Percentiles rank a stretch among this genome's conserved stretches.
These are phyloP conservation scores for Rana temporaria DNA, from an alignment of 2,113 vertebrate genomes.

Conservation along the genomic window DNA sequence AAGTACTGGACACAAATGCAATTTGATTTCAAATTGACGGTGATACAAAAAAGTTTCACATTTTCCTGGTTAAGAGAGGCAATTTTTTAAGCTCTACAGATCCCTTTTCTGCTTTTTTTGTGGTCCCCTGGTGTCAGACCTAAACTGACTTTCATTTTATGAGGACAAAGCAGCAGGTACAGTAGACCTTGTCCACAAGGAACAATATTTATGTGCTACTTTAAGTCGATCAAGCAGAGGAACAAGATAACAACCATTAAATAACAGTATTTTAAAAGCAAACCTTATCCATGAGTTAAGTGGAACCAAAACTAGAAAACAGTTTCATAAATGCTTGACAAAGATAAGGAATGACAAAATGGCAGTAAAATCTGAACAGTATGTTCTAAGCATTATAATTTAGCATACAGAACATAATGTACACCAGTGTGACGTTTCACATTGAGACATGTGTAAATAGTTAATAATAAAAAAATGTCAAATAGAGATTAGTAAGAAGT, in stretches of 20 bases:
- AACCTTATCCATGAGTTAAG: conserved; percentile 23
- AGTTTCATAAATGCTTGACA: conserved; percentile 12
- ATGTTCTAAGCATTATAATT: conserved; percentile 20
- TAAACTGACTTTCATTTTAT: conserved; percentile 47
- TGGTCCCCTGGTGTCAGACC: conserved; percentile 30
- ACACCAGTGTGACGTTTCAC: neutral
- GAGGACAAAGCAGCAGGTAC: conserved; percentile 52
- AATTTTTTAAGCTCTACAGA: conserved; percentile 16
- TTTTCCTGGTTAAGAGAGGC: conserved; percentile 1
- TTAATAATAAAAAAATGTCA: too few species aligned
- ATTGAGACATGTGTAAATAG: too few species aligned
- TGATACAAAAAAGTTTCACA: neutral
- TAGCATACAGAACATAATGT: conserved; percentile 23
- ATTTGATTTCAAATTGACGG: conserved; percentile 6
- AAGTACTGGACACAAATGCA: neutral
- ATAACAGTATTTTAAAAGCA: conserved; percentile 46
- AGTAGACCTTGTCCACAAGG: conserved; percentile 35
- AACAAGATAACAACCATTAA: conserved; percentile 53
- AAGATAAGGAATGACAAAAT: conserved; percentile 28
- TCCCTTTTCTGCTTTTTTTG: conserved; percentile 16
- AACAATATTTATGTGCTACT: conserved; percentile 52
- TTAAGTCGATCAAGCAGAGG: conserved; percentile 51
- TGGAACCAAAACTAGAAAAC: conserved; percentile 28
- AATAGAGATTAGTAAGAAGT: too few species aligned
- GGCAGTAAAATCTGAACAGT: neutral